phyloP scores from a whole-genome alignment of 1,140 invertebrate genomes.

The Tigriopus japonicus region DNA sequence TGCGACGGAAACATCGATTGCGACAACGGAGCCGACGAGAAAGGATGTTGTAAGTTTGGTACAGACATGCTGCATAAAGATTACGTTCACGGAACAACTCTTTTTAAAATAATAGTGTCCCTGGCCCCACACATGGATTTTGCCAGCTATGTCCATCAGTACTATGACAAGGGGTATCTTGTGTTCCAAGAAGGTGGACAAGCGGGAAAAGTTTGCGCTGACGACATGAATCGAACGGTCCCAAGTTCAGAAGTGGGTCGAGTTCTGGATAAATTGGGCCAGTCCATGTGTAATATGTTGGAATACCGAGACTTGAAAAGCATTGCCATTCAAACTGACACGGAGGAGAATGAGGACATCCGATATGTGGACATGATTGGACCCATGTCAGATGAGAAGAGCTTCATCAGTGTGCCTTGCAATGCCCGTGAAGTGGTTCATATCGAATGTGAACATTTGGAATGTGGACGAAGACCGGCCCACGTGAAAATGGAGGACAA shows the following conservation, averaged over 20 bases:
- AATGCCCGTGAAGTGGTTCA: neutral
- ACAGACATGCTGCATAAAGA: too few species aligned
- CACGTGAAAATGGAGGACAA: constrained; percentile 22
- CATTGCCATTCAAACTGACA: neutral
- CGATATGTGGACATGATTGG: constrained; percentile 55
- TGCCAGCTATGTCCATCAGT: constrained; percentile 36
- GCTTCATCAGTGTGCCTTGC: constrained; percentile 5
- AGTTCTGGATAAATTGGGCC: constrained; percentile 43
- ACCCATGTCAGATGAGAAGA: constrained; percentile 21
- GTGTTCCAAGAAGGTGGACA: constrained; percentile 60
- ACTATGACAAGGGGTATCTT: constrained; percentile 46
- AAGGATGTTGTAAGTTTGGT: constrained; percentile 62
- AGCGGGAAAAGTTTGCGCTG: constrained; percentile 57
- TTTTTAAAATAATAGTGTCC: too few species aligned
- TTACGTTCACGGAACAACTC: too few species aligned
- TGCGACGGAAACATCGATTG: constrained; percentile 67
- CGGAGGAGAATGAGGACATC: constrained; percentile 24
- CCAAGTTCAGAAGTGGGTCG: constrained; percentile 28
- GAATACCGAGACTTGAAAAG: constrained; percentile 42
- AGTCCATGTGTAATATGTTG: constrained; percentile 50
- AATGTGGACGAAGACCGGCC: constrained; percentile 48
- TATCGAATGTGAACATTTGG: constrained; percentile 26
- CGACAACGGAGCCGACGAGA: constrained; percentile 63
- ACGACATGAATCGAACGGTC: constrained; percentile 40
- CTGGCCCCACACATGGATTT: constrained; percentile 39